Conservation (phyloP, 2,113 vertebrate genomes). For the Opisthocomus hoazin region DNA sequence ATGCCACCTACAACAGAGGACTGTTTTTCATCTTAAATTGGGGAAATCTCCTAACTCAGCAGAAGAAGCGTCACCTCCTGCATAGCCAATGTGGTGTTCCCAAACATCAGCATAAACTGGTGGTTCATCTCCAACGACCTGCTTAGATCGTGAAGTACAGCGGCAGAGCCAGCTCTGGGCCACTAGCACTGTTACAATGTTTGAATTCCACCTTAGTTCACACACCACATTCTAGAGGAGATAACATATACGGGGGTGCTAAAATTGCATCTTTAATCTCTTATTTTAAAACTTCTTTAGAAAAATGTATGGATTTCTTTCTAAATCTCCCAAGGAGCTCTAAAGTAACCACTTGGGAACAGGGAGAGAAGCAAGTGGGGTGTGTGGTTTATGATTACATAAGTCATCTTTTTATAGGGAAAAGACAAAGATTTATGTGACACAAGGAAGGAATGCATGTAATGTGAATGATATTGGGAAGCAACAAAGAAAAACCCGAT, state of each 20-base stretch:
- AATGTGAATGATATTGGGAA: slow-evolving; percentile 41
- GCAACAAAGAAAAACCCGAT: slow-evolving; percentile 38
- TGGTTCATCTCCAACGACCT: accelerated
- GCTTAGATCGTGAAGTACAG: accelerated
- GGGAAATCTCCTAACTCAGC: neutral
- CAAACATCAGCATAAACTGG: neutral
- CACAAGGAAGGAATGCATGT: slow-evolving; percentile 9
- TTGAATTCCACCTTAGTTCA: neutral
- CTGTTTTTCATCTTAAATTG: neutral
- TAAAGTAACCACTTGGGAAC: neutral
- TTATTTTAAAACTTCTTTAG: slow-evolving; percentile 9
- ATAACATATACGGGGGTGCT: neutral
- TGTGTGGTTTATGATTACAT: neutral
- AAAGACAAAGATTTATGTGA: slow-evolving; percentile 65
- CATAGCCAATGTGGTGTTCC: neutral
- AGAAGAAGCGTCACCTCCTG: neutral
- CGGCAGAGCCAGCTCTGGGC: neutral
- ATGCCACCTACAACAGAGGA: neutral
- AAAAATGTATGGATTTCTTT: neutral
- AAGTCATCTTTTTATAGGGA: slow-evolving; percentile 19
- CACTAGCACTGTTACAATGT: accelerated
- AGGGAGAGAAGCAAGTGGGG: neutral
- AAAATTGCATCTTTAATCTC: neutral
- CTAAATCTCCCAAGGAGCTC: neutral
- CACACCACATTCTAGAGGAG: neutral